Evolutionary conservation across 2,113 vertebrate genomes (phyloP).

Genomic region (Alaudala cheleensis): DNA sequence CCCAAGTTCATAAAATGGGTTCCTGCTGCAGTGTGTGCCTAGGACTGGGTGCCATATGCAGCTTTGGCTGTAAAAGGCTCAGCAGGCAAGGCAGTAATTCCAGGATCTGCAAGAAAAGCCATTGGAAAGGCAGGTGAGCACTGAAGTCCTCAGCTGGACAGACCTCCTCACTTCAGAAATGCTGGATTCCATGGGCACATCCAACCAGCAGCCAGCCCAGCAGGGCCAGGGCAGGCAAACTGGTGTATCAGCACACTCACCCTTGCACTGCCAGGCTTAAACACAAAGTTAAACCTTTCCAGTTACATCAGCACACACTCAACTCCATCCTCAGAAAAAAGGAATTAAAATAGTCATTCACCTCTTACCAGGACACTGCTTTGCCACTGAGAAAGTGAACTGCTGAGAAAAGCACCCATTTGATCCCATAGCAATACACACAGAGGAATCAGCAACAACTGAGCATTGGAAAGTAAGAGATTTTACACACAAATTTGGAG

Average conservation of each 20-base stretch:
- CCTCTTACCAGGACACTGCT: not conserved
- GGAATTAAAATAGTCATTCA: not conserved
- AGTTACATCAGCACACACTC: not conserved
- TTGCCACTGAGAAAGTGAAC: not conserved
- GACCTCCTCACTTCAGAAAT: not conserved
- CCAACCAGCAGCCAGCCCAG: not conserved
- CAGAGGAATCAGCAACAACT: not conserved
- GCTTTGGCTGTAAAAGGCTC: not conserved
- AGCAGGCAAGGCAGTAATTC: not conserved
- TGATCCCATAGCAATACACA: not conserved
- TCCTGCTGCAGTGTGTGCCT: not conserved
- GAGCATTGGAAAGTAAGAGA: not conserved
- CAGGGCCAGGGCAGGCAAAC: not conserved
- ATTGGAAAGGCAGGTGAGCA: not conserved
- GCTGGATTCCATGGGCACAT: not conserved
- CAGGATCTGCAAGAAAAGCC: not conserved
- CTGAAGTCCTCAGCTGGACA: not conserved
- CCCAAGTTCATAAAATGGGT: not conserved
- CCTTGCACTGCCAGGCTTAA: not conserved
- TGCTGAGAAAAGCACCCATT: not conserved
- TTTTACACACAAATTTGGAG: constrained; percentile 26
- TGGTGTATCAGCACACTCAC: not conserved
- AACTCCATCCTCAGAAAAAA: not conserved
- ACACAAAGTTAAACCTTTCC: not conserved
- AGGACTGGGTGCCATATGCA: not conserved